These are phyloP conservation scores for Hydropsyche betteni DNA, from an alignment of 2,888 invertebrate genomes.

Conservation along the genomic window DNA sequence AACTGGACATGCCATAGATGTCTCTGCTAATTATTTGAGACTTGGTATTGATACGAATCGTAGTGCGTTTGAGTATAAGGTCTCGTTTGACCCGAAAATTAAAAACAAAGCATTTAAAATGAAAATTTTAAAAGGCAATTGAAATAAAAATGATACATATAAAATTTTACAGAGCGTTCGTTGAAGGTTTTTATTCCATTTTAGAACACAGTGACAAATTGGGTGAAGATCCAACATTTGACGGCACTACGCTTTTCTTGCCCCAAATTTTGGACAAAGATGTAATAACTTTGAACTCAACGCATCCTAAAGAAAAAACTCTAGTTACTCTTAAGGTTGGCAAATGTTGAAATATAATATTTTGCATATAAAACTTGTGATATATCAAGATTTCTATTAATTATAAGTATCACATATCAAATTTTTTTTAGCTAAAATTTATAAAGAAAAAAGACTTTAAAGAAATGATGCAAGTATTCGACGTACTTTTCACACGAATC, in stretches of 20 bases:
- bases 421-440: slow-evolving; percentile 62
- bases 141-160: neutral
- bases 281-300: no score
- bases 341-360: no score
- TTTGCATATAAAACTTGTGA: no score
- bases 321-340: no score
- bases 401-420: neutral
- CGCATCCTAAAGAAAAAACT: no score
- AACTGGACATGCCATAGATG: slow-evolving; percentile 62
- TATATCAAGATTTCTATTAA: no score
- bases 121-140: slow-evolving; percentile 46
- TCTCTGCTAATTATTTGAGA: slow-evolving; percentile 78
- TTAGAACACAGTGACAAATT: slow-evolving; percentile 69
- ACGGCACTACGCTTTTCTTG: slow-evolving; percentile 62
- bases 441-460: slow-evolving; percentile 68
- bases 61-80: slow-evolving; percentile 85
- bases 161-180: neutral
- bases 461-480: slow-evolving; percentile 82
- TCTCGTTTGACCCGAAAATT: slow-evolving; percentile 77
- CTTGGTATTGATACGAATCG: slow-evolving; percentile 58
- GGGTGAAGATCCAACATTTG: slow-evolving; percentile 69
- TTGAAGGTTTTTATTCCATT: slow-evolving; percentile 42
- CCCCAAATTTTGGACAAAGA: no score
- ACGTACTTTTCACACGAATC: slow-evolving; percentile 80
- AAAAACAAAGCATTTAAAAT: slow-evolving; percentile 70